Percentiles rank a stretch among this genome's conserved stretches.
Evolutionary conservation across 2,888 invertebrate species (phyloP).

Genomic region (Parapristionchus giblindavisi): DNA sequence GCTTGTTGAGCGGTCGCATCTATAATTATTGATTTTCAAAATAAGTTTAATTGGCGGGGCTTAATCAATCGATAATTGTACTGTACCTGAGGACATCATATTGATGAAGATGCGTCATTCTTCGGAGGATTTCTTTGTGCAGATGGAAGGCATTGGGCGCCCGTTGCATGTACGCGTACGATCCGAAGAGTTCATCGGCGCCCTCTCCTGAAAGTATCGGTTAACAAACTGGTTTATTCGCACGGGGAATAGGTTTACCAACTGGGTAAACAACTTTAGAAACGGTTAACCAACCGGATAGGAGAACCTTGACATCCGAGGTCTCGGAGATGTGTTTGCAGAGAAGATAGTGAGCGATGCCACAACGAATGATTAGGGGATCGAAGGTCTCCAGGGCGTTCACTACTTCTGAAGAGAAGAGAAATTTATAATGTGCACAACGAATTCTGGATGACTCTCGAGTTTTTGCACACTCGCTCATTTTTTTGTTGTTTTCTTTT

Average conservation of each 20-base stretch:
- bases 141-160: slow-evolving; percentile 67
- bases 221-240: not conserved
- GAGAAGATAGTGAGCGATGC: slow-evolving; percentile 67
- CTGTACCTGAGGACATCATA: slow-evolving; percentile 64
- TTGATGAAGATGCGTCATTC: slow-evolving; percentile 66
- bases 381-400: slow-evolving; percentile 69
- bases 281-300: slow-evolving; percentile 52
- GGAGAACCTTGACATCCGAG: slow-evolving; percentile 67
- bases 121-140: slow-evolving; percentile 64
- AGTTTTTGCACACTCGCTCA: not conserved
- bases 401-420: slow-evolving; percentile 61
- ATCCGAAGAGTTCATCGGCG: slow-evolving; percentile 68
- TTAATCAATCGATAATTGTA: not conserved
- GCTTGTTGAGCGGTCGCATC: slow-evolving; percentile 63
- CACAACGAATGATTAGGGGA: slow-evolving; percentile 67
- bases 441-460: not conserved
- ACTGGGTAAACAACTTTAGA: not conserved
- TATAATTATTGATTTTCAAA: not conserved
- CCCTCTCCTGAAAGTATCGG: slow-evolving; percentile 59
- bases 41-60: not conserved
- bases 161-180: slow-evolving; percentile 68
- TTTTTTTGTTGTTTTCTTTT: not conserved
- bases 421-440: not conserved
- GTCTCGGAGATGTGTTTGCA: slow-evolving; percentile 66
- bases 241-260: not conserved